Conservation (phyloP, 2,797 vertebrate genomes). For the Malurus splendens region DNA sequence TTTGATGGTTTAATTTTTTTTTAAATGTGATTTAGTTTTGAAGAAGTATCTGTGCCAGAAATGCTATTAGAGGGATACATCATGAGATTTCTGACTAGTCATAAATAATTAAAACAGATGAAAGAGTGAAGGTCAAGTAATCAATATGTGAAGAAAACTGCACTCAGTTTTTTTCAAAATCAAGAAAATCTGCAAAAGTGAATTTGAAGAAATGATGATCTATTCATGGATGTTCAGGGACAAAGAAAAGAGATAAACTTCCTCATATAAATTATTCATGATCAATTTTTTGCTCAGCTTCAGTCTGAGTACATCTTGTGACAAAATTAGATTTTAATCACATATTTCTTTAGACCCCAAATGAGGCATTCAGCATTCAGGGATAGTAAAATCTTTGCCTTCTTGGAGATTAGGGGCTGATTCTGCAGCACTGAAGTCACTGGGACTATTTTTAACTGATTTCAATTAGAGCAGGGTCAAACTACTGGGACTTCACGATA, state of each 20-base stretch:
- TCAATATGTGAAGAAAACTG: background rate
- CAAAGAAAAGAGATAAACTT: constrained; percentile 40
- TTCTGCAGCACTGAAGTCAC: constrained; percentile 1
- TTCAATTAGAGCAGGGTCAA: constrained; percentile 6
- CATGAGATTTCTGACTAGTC: background rate
- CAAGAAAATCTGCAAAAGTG: constrained; percentile 19
- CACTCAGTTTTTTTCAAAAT: background rate
- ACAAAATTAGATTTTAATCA: constrained; percentile 62
- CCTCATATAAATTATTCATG: constrained; percentile 56
- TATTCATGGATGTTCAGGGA: constrained; percentile 31
- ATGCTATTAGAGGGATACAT: background rate
- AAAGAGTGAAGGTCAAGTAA: constrained; percentile 9
- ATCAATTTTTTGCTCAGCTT: constrained; percentile 47
- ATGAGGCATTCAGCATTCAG: constrained; percentile 42
- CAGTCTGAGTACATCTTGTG: constrained; percentile 30
- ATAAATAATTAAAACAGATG: constrained; percentile 8
- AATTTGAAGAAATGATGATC: constrained; percentile 34
- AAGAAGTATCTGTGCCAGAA: background rate
- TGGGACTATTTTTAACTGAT: constrained; percentile 25
- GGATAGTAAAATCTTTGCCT: background rate
- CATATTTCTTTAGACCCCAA: constrained; percentile 47
- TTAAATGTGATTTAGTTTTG: background rate
- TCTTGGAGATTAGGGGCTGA: background rate
- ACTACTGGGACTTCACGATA: background rate
- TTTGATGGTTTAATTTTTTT: background rate